These are phyloP conservation scores for Chaitophorus viminalis DNA, from an alignment of 2,888 invertebrate genomes.

Conservation along the genomic window DNA sequence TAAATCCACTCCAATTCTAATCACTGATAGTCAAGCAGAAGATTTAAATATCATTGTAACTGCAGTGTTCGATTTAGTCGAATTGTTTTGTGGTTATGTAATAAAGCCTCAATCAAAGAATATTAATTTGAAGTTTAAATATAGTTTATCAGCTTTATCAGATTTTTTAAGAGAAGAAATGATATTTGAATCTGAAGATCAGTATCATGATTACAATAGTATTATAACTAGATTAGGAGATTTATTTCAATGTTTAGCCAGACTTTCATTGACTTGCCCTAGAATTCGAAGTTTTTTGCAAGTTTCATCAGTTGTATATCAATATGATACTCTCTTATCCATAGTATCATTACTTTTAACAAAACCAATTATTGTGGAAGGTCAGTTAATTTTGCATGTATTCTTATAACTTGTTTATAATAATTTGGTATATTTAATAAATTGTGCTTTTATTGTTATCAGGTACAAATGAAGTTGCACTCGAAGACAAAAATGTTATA, in stretches of 20 bases:
- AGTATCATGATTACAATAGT: slow-evolving; percentile 49
- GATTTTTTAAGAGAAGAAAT: slow-evolving; percentile 49
- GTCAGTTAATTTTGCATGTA: slow-evolving; percentile 21
- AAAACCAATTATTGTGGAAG: slow-evolving; percentile 42
- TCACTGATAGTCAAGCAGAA: slow-evolving; percentile 58
- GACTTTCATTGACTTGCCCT: slow-evolving; percentile 55
- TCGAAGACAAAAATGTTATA: slow-evolving; percentile 58
- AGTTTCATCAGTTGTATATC: slow-evolving; percentile 54
- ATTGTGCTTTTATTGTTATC: slow-evolving; percentile 3
- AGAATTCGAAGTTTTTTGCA: slow-evolving; percentile 59
- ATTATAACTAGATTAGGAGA: slow-evolving; percentile 55
- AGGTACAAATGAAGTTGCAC: slow-evolving; percentile 46
- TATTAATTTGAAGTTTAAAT: slow-evolving; percentile 57
- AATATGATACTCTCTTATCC: slow-evolving; percentile 55
- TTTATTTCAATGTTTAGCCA: slow-evolving; percentile 60
- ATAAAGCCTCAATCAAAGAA: slow-evolving; percentile 30
- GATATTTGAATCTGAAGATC: slow-evolving; percentile 17
- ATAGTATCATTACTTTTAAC: slow-evolving; percentile 54
- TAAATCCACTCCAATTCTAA: slow-evolving; percentile 56
- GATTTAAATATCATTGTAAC: slow-evolving; percentile 59
- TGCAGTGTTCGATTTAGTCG: slow-evolving; percentile 54
- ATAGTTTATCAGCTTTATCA: slow-evolving; percentile 42
- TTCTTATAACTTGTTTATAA: background rate
- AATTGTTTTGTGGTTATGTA: slow-evolving; percentile 48
- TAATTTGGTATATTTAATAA: background rate